A percentile compares a stretch with the other conserved stretches of the same genome.
phyloP scores from a whole-genome alignment of 2,113 vertebrate species.

The Sula dactylatra region DNA sequence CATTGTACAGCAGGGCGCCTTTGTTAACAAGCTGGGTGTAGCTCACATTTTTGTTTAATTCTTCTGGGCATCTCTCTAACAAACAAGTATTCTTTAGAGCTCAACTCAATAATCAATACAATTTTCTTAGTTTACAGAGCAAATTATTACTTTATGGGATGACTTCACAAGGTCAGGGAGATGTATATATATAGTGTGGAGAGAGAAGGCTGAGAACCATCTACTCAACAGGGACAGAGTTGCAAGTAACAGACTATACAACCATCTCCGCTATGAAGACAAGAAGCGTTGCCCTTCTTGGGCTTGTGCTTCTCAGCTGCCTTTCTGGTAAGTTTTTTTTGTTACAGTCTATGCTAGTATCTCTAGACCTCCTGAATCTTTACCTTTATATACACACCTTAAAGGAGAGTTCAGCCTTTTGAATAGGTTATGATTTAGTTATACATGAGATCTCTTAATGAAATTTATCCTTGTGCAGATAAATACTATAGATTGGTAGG shows the following conservation, averaged over 20 bases:
- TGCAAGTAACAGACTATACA: not conserved
- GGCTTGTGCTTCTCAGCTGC: conserved; percentile 28
- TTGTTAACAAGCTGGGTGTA: conserved; percentile 55
- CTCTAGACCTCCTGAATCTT: not conserved
- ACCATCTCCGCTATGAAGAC: not conserved
- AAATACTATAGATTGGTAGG: not conserved
- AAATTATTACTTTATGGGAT: conserved; percentile 50
- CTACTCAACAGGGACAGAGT: not conserved
- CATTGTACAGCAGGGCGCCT: conserved; percentile 38
- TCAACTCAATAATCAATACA: conserved; percentile 41
- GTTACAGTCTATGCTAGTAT: not conserved
- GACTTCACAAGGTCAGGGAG: not conserved
- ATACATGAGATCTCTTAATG: not conserved
- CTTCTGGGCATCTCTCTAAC: conserved; percentile 46
- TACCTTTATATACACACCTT: not conserved
- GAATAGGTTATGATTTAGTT: not conserved
- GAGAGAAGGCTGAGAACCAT: not conserved
- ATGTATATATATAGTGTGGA: not conserved
- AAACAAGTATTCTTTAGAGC: conserved; percentile 35
- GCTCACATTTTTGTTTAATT: conserved; percentile 50
- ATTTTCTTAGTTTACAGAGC: conserved; percentile 52
- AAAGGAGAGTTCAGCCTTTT: not conserved
- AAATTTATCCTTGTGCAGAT: not conserved
- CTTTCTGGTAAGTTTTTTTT: conserved; percentile 27
- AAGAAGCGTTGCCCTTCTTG: conserved; percentile 2